Conservation (phyloP, 2,888 invertebrate species). For the Stenotaenia linearis region DNA sequence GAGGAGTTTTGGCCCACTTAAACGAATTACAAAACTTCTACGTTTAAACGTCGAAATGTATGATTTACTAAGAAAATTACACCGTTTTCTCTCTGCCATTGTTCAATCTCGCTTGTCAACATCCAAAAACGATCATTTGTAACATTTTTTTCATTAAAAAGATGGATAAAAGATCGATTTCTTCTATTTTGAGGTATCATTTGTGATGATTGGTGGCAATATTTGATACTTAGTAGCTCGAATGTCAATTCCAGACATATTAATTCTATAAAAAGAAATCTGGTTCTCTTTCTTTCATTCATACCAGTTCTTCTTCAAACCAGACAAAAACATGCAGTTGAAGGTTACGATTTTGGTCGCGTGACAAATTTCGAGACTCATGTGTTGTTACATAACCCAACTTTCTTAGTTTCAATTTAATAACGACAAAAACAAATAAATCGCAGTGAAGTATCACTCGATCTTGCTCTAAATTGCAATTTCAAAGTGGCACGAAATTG, state of each 20-base stretch:
- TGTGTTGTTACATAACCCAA: background rate
- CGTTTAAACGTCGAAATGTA: too few relatives aligned
- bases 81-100: background rate
- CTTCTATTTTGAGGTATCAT: too few relatives aligned
- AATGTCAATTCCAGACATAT: background rate
- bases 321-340: too few relatives aligned
- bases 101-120: too few relatives aligned
- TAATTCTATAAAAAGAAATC: too few relatives aligned
- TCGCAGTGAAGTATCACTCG: background rate
- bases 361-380: background rate
- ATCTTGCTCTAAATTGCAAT: too few relatives aligned
- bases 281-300: too few relatives aligned
- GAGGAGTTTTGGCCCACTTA: background rate
- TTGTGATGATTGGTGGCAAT: background rate
- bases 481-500: too few relatives aligned
- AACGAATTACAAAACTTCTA: background rate
- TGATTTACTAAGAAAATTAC: background rate
- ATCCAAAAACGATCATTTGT: too few relatives aligned
- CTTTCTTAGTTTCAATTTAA: background rate
- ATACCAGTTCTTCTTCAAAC: too few relatives aligned
- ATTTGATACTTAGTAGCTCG: background rate
- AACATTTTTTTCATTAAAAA: too few relatives aligned
- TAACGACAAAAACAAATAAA: background rate
- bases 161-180: too few relatives aligned
- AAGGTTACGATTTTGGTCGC: background rate